phyloP scores from a whole-genome alignment of 2,797 vertebrate genomes.

The Lemur catta region DNA sequence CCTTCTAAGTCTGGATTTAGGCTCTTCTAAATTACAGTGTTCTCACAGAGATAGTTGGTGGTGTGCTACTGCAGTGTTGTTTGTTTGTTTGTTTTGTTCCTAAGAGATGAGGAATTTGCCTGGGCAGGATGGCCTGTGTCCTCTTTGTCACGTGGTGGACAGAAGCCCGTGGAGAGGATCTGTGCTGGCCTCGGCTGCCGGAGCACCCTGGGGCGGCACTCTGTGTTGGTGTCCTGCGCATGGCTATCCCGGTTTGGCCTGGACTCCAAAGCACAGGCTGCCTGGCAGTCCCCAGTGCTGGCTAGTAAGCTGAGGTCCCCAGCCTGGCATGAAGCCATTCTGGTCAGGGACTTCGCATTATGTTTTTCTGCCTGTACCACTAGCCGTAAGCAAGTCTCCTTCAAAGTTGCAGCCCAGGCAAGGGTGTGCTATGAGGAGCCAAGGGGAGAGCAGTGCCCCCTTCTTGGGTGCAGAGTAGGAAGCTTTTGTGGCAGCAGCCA shows the following conservation, averaged over 20 bases:
- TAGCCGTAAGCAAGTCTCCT: not conserved
- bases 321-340: not conserved
- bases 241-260: not conserved
- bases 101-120: not conserved
- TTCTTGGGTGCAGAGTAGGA: not conserved
- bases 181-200: not conserved
- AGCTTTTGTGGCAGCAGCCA: rapidly evolving
- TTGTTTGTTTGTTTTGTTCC: not conserved
- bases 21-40: not conserved
- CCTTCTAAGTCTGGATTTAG: not conserved
- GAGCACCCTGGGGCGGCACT: rapidly evolving
- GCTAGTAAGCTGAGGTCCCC: not conserved
- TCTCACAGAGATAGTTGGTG: not conserved
- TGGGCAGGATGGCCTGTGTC: no score
- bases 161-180: not conserved
- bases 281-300: not conserved
- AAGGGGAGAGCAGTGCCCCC: not conserved
- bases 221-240: not conserved
- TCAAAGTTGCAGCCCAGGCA: not conserved
- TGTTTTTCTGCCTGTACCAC: not conserved
- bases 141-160: not conserved
- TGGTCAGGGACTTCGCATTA: not conserved
- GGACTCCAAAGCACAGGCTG: not conserved
- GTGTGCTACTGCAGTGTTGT: not conserved
- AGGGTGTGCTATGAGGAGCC: rapidly evolving